Percentiles rank a stretch among this genome's conserved stretches.
These are phyloP conservation scores for Lerema accius DNA, from an alignment of 1,140 invertebrate species.

Conservation along the genomic window DNA sequence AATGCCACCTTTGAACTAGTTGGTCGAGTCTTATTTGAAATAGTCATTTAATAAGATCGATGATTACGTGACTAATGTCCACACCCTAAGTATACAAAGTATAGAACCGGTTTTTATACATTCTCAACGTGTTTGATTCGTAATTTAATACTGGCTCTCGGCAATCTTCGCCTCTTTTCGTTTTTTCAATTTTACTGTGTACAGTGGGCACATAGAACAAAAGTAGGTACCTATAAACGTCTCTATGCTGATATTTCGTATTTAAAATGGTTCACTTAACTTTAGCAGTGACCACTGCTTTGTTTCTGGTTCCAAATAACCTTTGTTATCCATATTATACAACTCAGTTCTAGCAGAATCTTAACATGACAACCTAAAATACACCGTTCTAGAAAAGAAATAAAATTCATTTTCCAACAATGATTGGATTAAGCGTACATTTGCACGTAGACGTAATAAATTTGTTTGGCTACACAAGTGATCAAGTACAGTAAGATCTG, in stretches of 20 bases:
- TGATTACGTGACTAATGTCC: neutral
- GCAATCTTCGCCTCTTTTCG: no score
- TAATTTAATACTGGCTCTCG: no score
- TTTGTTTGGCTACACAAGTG: conserved; percentile 57
- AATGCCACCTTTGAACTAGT: conserved; percentile 50
- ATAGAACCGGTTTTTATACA: conserved; percentile 26
- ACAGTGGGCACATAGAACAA: no score
- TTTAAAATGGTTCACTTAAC: no score
- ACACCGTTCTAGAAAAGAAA: neutral
- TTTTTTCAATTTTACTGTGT: no score
- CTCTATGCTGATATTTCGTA: no score
- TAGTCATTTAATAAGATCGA: conserved; percentile 14
- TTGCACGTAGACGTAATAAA: conserved; percentile 55
- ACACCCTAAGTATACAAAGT: conserved; percentile 5
- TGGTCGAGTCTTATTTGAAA: conserved; percentile 34
- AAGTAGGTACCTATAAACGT: no score
- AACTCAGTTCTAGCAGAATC: no score
- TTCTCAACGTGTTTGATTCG: neutral
- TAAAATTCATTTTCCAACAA: neutral
- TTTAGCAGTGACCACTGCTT: no score
- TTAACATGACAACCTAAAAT: neutral
- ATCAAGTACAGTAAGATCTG: conserved; percentile 56
- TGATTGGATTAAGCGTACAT: conserved; percentile 36
- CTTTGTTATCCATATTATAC: no score
- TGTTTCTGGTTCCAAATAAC: no score